Evolutionary conservation across 2,888 invertebrate genomes (phyloP).

Genomic region (Miltochrista miniata): DNA sequence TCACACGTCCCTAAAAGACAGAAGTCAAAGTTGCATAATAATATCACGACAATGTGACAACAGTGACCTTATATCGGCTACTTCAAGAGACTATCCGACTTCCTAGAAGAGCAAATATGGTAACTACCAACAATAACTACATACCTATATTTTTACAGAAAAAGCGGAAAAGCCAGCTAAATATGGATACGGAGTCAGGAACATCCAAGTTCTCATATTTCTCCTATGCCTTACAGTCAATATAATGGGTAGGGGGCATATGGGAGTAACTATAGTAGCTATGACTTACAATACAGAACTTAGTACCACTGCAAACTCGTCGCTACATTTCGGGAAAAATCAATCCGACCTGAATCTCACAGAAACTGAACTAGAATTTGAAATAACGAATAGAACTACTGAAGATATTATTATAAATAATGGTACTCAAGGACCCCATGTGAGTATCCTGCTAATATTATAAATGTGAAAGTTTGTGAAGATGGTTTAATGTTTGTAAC

Average conservation of each 20-base stretch:
- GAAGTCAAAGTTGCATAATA: no score
- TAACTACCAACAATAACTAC: no score
- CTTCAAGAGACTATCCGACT: no score
- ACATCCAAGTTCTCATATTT: constrained; percentile 45
- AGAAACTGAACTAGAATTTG: neutral
- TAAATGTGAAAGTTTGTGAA: no score
- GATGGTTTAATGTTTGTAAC: no score
- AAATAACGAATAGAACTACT: neutral
- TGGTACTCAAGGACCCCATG: neutral
- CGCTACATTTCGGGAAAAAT: neutral
- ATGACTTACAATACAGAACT: constrained; percentile 41
- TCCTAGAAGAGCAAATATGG: no score
- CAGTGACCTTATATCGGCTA: neutral
- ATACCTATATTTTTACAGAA: constrained; percentile 36
- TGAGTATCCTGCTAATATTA: neutral
- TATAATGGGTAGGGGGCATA: constrained; percentile 47
- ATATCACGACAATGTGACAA: neutral
- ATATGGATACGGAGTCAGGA: constrained; percentile 53
- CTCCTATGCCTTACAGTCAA: constrained; percentile 39
- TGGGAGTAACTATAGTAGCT: constrained; percentile 58
- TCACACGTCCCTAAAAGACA: no score
- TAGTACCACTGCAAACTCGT: neutral
- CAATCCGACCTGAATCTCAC: neutral
- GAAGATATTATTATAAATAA: neutral
- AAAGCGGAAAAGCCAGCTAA: constrained; percentile 9